These are phyloP conservation scores for Drosophila equinoxialis DNA, from an alignment of 1,140 invertebrate species.

Conservation along the genomic window DNA sequence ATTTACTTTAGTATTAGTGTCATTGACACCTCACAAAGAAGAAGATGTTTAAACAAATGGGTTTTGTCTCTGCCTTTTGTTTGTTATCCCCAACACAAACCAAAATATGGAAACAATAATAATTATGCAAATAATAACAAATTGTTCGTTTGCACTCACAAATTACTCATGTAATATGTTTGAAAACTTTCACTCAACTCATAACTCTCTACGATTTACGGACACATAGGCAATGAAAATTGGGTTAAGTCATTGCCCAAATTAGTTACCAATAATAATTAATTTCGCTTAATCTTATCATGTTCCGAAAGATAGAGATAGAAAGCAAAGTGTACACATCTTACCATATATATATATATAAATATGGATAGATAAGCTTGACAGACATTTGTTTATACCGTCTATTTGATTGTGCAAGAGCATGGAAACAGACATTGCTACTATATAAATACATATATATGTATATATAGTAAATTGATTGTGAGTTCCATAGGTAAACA, in stretches of 20 bases:
- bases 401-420: constrained; percentile 8
- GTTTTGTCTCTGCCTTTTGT: neutral
- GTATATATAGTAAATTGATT: constrained; percentile 6
- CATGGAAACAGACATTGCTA: neutral
- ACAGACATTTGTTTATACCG: neutral
- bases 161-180: constrained; percentile 6
- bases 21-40: neutral
- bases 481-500: neutral
- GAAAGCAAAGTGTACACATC: neutral
- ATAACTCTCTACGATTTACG: neutral
- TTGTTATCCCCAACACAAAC: neutral
- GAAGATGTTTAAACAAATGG: neutral
- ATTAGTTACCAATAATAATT: constrained; percentile 24
- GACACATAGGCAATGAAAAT: neutral
- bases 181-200: neutral
- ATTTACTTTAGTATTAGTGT: neutral
- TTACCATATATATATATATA: neutral
- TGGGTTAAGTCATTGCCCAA: constrained; percentile 39
- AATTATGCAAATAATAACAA: constrained; percentile 13
- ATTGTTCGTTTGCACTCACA: neutral
- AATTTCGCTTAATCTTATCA: constrained; percentile 2
- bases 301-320: neutral
- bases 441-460: neutral
- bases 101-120: constrained; percentile 6
- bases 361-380: neutral